A percentile compares a stretch with the other conserved stretches of the same genome.
Evolutionary conservation across 2,113 vertebrate species (phyloP).

Genomic region (Brachyhypopomus occidentalis): DNA sequence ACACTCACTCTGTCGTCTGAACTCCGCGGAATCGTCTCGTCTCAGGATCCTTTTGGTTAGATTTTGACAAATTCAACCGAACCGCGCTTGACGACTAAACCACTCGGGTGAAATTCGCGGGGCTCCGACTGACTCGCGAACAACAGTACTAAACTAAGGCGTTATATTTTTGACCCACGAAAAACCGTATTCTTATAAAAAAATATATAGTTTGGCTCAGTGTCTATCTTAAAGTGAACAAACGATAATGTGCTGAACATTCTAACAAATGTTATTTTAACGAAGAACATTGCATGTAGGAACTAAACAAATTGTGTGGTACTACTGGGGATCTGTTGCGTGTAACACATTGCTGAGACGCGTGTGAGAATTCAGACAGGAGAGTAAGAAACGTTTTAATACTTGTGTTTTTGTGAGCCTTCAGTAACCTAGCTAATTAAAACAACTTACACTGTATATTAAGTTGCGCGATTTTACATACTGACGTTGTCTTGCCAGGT

Average conservation of each 20-base stretch:
- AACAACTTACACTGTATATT: background rate
- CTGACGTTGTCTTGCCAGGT: no score
- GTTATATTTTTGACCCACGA: background rate
- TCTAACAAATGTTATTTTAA: background rate
- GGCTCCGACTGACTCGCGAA: background rate
- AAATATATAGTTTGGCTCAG: no score
- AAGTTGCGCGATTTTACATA: background rate
- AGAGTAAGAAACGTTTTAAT: constrained; percentile 9
- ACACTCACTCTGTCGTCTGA: no score
- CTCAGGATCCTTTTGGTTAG: background rate
- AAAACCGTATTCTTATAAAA: background rate
- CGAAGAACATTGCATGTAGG: background rate
- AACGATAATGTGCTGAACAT: background rate
- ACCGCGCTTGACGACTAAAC: constrained; percentile 36
- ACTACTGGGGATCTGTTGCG: constrained; percentile 12
- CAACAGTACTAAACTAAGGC: background rate
- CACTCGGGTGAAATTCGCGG: background rate
- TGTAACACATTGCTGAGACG: background rate
- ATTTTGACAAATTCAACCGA: background rate
- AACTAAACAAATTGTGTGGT: constrained; percentile 11
- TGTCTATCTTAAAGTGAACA: background rate
- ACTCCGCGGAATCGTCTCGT: no score
- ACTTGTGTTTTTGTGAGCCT: background rate
- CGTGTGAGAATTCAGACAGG: constrained; percentile 30
- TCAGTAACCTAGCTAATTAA: background rate